A percentile compares a stretch with the other conserved stretches of the same genome.
phyloP scores from a whole-genome alignment of 2,113 vertebrate species.

The Edolisoma coerulescens region DNA sequence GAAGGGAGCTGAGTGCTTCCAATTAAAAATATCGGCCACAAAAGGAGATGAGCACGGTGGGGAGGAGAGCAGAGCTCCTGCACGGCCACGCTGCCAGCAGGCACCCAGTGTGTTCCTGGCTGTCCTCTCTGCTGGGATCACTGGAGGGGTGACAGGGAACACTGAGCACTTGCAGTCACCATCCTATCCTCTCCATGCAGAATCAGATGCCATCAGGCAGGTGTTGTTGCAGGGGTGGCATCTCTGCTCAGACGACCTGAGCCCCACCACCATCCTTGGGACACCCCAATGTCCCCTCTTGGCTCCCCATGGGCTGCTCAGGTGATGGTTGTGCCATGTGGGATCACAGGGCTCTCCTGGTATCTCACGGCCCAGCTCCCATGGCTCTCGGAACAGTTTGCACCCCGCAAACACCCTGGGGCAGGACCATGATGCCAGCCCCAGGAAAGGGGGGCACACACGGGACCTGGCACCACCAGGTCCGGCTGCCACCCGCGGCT shows the following conservation, averaged over 20 bases:
- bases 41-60: background rate
- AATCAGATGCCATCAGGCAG: background rate
- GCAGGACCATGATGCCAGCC: fast-evolving
- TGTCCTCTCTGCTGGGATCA: background rate
- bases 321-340: fast-evolving
- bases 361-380: fast-evolving
- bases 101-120: background rate
- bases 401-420: fast-evolving
- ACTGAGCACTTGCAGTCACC: fast-evolving
- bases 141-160: background rate
- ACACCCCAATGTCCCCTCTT: background rate
- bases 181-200: fast-evolving
- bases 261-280: background rate
- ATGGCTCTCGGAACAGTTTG: fast-evolving
- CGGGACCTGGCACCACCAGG: fast-evolving
- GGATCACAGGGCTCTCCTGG: background rate
- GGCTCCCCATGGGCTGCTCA: background rate
- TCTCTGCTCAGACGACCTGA: fast-evolving
- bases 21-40: background rate
- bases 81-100: fast-evolving
- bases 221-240: too few relatives aligned
- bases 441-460: background rate
- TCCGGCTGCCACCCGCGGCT: background rate
- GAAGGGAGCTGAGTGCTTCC: background rate
- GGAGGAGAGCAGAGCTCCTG: background rate